Evolutionary conservation across 1,140 invertebrate species (phyloP), one percentile per base, ranked within the genome.

Genomic region (Pentalonia nigronervosa): DNA sequence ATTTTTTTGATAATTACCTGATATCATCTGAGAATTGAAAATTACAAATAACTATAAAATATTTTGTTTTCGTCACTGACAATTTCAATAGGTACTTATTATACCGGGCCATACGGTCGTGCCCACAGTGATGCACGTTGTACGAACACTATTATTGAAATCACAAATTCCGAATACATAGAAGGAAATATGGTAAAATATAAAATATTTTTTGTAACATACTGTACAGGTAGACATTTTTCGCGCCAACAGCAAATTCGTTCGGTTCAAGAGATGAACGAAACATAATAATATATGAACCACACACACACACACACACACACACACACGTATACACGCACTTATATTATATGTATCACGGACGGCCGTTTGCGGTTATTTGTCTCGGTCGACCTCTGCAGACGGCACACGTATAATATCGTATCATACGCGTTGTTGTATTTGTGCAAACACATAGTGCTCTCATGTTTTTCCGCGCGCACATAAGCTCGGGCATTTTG

Each of bases 361-460:
- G 11, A 47, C 14, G 8, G 45, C 25, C 14, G 50, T 53, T 17
- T 3, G 41, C 11, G 25, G 9, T 30, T 86, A 45, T 86, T 86
- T 86, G 30, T 20, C 41, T 86, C n/a, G 45, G 84, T 20, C 84
- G 8, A 53, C 48, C 87, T 89, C 41, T 53, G 17, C n/a, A 34
- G 7, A 30, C 17, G 20, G 8, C 41, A 50, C 30, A 47, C 45
- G 86, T 47, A 47, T 48, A 48, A 48, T 48, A 87, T n/a, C 30
- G 20, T 47, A 87, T 48, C 17, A 87, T 48, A 41, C 41, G 50
- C 17, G 30, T 50, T 47, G 36, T 86, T 36, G n/a, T 89, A 53
- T 89, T 53, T 34, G 87, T 86, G 41, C 20, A 56, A 89, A 89
- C 88, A 89, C 50, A 50, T 86, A 76, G 60, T 47, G 84, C 6